Base-by-base conservation (phyloP, 2,888 invertebrate species). In the Nipponacmea schrenckii region DNA sequence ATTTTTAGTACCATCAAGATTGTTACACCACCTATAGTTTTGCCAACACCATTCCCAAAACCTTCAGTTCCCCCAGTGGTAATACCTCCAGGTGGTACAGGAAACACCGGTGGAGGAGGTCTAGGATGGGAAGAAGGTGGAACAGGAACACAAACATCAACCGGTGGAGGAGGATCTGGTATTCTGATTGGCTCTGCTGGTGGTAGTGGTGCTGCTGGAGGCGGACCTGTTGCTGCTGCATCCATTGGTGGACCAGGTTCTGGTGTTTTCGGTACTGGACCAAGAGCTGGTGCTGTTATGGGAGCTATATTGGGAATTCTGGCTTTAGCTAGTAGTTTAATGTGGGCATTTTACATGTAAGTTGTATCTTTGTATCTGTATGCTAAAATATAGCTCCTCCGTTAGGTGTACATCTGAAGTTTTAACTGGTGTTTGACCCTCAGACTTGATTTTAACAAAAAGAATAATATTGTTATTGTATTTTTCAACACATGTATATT, bases 331-430 rank as follows among this genome's bases (percentile, higher is more conserved):
- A 74, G 75, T 17, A 84, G 84, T 65, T 72, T 86, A 48, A 83
- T 85, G 81, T 86, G 86, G 86, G 86, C 85, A 1, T 80, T 85
- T 67, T 85, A 83, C 77, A 79, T 79, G 77, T 77, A 50, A 62
- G 72, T 67, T 20, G 17, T 31, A 3, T 31, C 31, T 31, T 39
- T 39, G 39, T 39, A 39, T 39, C 39, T 39, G 7, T 39, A 10
- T 8, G 1, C 1, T 39, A 39, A 39, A 39, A n/a, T n/a, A n/a
- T n/a, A n/a, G n/a, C n/a, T n/a, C n/a, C n/a, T n/a, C n/a, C n/a
- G n/a, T n/a, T n/a, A n/a, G n/a, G n/a, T n/a, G n/a, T n/a, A n/a
- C n/a, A n/a, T n/a, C n/a, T n/a, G n/a, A n/a, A n/a, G n/a, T n/a
- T n/a, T n/a, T n/a, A n/a, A n/a, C n/a, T n/a, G n/a, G n/a, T n/a